Evolutionary conservation across 1,140 invertebrate species (phyloP).

Genomic region (Battus philenor): DNA sequence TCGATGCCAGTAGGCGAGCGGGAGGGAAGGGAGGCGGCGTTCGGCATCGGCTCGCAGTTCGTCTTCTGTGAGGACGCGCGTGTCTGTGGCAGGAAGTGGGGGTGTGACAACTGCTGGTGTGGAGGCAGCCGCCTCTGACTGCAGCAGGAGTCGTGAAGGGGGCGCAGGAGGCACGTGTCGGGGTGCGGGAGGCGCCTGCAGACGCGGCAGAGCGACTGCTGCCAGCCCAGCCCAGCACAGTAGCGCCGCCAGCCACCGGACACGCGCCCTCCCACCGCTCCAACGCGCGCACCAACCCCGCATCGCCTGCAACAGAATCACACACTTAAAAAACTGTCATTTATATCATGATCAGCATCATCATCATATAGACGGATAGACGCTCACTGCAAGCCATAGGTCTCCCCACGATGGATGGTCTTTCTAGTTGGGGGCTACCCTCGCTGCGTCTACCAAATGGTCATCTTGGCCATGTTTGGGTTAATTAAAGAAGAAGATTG

Average conservation of each 20-base stretch:
- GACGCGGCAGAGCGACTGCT: constrained; percentile 53
- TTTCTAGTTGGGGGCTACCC: no score
- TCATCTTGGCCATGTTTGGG: no score
- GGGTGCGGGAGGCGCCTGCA: constrained; percentile 62
- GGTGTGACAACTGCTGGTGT: constrained; percentile 37
- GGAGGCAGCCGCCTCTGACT: constrained; percentile 7
- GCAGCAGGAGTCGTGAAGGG: constrained; percentile 50
- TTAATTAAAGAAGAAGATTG: no score
- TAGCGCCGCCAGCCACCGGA: constrained; percentile 36
- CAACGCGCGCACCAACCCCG: constrained; percentile 53
- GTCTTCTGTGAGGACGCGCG: constrained; percentile 82
- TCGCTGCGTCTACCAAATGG: no score
- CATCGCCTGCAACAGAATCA: constrained; percentile 43
- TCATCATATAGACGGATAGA: no score
- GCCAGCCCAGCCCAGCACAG: constrained; percentile 33
- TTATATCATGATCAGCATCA: no score
- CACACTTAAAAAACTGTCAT: background rate
- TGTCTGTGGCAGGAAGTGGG: constrained; percentile 74
- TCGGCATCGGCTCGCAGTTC: constrained; percentile 86
- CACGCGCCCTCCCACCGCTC: constrained; percentile 34
- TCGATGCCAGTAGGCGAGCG: constrained; percentile 89
- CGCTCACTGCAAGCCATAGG: no score
- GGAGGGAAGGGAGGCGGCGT: constrained; percentile 85
- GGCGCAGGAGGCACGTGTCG: constrained; percentile 49
- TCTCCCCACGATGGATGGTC: no score